Evolutionary conservation across 2,113 vertebrate genomes (phyloP).

Genomic region (Coturnix japonica): DNA sequence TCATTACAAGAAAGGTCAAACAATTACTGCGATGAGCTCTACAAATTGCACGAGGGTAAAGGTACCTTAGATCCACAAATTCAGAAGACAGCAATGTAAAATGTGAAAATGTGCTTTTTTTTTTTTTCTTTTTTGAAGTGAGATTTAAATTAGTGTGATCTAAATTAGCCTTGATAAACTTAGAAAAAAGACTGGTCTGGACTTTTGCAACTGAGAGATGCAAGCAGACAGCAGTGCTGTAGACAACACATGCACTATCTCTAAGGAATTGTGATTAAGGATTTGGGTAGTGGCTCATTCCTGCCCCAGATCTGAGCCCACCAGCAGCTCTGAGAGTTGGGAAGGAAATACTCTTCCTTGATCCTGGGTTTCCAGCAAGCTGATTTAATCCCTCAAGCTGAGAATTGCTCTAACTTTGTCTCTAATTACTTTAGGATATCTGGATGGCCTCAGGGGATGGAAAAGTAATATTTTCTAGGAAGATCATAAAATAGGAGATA

Average conservation of each 20-base stretch:
- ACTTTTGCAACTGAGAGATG: background rate
- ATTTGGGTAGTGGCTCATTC: background rate
- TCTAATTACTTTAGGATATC: conserved; percentile 35
- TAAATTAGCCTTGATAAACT: background rate
- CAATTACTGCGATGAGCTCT: background rate
- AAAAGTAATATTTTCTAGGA: conserved; percentile 28
- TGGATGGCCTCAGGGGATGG: background rate
- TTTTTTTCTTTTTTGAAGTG: background rate
- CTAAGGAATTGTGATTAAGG: background rate
- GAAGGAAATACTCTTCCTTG: conserved; percentile 10
- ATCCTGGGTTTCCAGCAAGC: conserved; percentile 11
- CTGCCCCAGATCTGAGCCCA: background rate
- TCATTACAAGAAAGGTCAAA: conserved; percentile 21
- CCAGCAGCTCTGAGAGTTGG: background rate
- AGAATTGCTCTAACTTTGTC: conserved; percentile 14
- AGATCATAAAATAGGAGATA: conserved; percentile 8
- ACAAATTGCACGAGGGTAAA: background rate
- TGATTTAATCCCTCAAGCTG: background rate
- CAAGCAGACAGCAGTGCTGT: background rate
- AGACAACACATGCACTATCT: background rate
- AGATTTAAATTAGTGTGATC: background rate
- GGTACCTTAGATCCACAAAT: background rate
- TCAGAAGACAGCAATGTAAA: background rate
- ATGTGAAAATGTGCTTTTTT: background rate
- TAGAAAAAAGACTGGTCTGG: background rate